phyloP scores from a whole-genome alignment of 2,888 invertebrate genomes.

The Torymus texanus region DNA sequence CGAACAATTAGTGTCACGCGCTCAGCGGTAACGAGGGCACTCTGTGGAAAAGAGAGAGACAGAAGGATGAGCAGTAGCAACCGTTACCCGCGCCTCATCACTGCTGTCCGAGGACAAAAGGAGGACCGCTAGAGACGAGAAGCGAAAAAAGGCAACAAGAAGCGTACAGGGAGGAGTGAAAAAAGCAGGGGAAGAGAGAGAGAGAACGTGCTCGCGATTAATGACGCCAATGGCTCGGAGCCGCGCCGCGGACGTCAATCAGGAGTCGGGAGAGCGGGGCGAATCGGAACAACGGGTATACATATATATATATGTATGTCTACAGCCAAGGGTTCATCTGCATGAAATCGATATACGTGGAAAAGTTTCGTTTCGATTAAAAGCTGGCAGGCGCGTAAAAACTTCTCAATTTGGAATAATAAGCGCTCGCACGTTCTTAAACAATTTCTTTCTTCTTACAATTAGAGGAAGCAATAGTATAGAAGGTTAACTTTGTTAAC shows the following conservation, averaged over 20 bases:
- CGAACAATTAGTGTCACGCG: conserved; percentile 54
- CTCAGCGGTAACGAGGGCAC: conserved; percentile 47
- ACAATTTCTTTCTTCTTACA: too few relatives aligned
- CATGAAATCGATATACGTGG: conserved; percentile 4
- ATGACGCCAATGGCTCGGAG: conserved; percentile 42
- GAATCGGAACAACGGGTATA: conserved; percentile 1
- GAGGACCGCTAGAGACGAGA: background rate
- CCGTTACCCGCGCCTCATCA: background rate
- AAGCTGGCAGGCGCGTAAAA: background rate
- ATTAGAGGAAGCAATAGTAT: too few relatives aligned
- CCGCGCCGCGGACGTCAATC: conserved; percentile 27
- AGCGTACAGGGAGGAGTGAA: background rate
- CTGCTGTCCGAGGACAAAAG: conserved; percentile 13
- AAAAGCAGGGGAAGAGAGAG: background rate
- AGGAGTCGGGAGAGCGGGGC: background rate
- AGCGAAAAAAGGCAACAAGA: conserved; percentile 3
- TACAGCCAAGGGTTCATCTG: background rate
- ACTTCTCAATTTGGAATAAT: too few relatives aligned
- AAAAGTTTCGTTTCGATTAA: conserved; percentile 30
- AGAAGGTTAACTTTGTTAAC: too few relatives aligned
- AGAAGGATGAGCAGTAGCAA: background rate
- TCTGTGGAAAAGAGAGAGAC: conserved; percentile 16
- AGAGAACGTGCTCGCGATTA: conserved; percentile 39
- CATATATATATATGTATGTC: background rate
- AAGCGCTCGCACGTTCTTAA: too few relatives aligned